Evolutionary conservation across 2,797 vertebrate genomes (phyloP).

Genomic region (Oreonectes daqikongensis): DNA sequence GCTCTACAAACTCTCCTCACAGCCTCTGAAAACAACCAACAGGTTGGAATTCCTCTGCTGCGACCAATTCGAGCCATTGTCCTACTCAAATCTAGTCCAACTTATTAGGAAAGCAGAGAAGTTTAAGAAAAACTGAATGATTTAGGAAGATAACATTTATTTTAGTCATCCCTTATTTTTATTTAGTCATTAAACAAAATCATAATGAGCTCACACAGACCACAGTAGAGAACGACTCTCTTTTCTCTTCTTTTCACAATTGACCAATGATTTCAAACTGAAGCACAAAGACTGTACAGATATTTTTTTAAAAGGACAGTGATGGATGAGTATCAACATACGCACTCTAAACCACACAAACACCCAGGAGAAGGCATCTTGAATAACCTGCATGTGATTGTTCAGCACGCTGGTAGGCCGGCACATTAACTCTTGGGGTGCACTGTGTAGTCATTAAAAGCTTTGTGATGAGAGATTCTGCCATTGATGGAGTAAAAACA

Average conservation of each 20-base stretch:
- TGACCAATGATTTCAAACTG: neutral
- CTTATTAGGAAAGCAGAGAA: neutral
- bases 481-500: neutral
- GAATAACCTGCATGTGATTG: slow-evolving; percentile 12
- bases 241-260: neutral
- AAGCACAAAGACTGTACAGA: neutral
- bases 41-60: slow-evolving; percentile 1
- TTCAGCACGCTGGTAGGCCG: neutral
- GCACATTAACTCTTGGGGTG: neutral
- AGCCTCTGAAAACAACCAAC: slow-evolving; percentile 13
- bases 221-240: neutral
- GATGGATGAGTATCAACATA: slow-evolving; percentile 9
- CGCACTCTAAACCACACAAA: neutral
- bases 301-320: neutral
- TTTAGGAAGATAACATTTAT: neutral
- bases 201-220: neutral
- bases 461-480: neutral
- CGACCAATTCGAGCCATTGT: neutral
- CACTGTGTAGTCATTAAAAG: neutral
- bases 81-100: neutral
- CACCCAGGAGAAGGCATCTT: neutral
- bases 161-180: neutral
- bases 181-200: neutral
- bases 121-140: slow-evolving; percentile 1
- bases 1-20: slow-evolving; percentile 14